These are phyloP conservation scores for Cyrtorhinus lividipennis DNA, from an alignment of 1,140 invertebrate species.

Conservation along the genomic window DNA sequence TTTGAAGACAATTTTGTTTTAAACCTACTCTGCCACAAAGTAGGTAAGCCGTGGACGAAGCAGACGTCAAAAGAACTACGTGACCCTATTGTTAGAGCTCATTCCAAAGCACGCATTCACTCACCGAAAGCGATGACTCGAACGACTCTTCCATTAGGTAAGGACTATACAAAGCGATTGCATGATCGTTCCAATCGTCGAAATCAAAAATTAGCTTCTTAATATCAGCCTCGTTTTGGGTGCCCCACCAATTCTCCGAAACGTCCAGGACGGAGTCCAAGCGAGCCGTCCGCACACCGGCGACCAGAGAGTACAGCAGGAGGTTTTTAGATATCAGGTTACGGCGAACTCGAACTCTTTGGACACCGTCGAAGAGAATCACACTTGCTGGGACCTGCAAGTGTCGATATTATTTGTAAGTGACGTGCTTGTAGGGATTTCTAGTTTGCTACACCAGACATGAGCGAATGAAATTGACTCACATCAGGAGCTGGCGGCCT, in stretches of 20 bases:
- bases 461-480: constrained; percentile 6
- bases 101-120: too few relatives aligned
- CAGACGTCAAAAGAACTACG: too few relatives aligned
- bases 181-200: constrained; percentile 98
- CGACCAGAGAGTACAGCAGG: constrained; percentile 81
- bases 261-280: constrained; percentile 79
- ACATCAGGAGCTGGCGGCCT: constrained; percentile 29
- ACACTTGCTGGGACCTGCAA: constrained; percentile 51
- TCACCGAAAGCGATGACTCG: constrained; percentile 53
- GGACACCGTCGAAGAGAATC: constrained; percentile 83
- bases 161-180: constrained; percentile 75
- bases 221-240: constrained; percentile 51
- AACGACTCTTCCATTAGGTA: constrained; percentile 65
- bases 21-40: too few relatives aligned
- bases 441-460: too few relatives aligned
- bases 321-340: constrained; percentile 84
- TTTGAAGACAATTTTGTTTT: too few relatives aligned
- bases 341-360: constrained; percentile 77
- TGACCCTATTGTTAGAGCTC: too few relatives aligned
- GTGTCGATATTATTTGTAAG: neutral
- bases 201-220: constrained; percentile 90
- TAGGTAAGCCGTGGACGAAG: too few relatives aligned
- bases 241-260: constrained; percentile 94
- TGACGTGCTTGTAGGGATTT: neutral
- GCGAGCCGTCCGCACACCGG: constrained; percentile 76